Conservation (phyloP, 2,888 invertebrate genomes). For the Caenorhabditis sp. region DNA sequence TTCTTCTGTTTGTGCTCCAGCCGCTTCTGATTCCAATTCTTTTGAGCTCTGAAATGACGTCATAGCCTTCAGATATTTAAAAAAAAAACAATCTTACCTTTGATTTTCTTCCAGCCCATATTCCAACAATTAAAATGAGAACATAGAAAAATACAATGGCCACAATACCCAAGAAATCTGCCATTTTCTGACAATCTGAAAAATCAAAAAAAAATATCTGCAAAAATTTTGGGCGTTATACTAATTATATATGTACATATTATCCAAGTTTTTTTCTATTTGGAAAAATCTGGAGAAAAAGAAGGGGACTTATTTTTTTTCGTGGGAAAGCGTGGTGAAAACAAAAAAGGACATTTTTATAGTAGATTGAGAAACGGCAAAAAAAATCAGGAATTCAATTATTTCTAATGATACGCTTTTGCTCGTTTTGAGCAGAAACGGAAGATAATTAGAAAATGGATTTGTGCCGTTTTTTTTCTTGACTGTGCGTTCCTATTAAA, state of each 20-base stretch:
- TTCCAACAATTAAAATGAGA: slow-evolving; percentile 91
- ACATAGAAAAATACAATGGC: slow-evolving; percentile 95
- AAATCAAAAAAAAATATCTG: background rate
- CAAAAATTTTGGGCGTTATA: background rate
- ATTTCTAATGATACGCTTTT: slow-evolving; percentile 18
- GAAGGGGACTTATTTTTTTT: background rate
- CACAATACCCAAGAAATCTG: slow-evolving; percentile 79
- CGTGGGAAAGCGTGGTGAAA: slow-evolving; percentile 6
- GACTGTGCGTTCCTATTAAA: background rate
- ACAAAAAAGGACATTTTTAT: slow-evolving; percentile 2
- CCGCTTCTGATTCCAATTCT: slow-evolving; percentile 45
- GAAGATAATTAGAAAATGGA: background rate
- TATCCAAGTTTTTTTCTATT: background rate
- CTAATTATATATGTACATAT: background rate
- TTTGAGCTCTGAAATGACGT: slow-evolving; percentile 38
- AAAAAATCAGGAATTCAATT: slow-evolving; percentile 31
- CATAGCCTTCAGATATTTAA: too few relatives aligned
- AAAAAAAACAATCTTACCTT: slow-evolving; percentile 74
- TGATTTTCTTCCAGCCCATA: slow-evolving; percentile 92
- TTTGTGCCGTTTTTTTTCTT: background rate
- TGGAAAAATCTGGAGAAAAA: background rate
- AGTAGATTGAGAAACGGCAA: background rate
- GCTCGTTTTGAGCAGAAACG: background rate
- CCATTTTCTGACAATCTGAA: slow-evolving; percentile 26
- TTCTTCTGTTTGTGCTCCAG: slow-evolving; percentile 84